Evolutionary conservation across 2,797 vertebrate species (phyloP), one percentile per base, ranked within the genome.

Genomic region (Syngnathus rostellatus): DNA sequence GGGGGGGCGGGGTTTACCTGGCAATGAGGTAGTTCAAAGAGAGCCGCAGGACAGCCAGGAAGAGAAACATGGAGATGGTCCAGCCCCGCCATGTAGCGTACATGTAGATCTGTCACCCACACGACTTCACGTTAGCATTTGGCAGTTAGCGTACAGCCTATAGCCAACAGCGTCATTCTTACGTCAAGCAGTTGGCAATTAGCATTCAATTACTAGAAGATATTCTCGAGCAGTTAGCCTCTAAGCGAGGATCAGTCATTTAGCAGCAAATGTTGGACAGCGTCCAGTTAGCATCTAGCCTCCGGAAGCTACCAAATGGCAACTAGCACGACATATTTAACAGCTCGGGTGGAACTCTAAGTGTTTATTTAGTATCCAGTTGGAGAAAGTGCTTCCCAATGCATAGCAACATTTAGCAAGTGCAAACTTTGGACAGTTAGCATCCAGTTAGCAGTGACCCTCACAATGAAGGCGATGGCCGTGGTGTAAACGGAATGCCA

Each of bases 401-500:
- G 14, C 46, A 7, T 48, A 48, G 6, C 17, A 46, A 14, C 46
- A 48, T 41, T 41, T 10, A 41, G 40, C 40, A 9, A 41, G 5
- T 41, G 31, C 31, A 31, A 31, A 31, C 31, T 31, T 31, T 31
- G 31, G 31, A 31, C 48, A 50, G 4, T 50, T 53, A 53, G 57
- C 58, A 41, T 21, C 0, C 3, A 21, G 58, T 40, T 61, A 41
- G 38, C 57, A 17, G 38, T 37, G 8, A 58, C 16, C 17, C 9
- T 95, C 89, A 98, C 96, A 66, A 95, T 94, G 90, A 98, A 98
- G 91, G 95, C 94, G 73, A 98, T 94, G 85, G 90, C 93, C 66
- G 97, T 98, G 21, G 97, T 98, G 89, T 99, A 99, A 81, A 95
- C 84, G 10, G 96, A 98, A 87, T 94, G 91, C 96, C 97, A 99